These are phyloP conservation scores for Meloidogyne floridensis DNA, from an alignment of 1,140 invertebrate genomes.

Conservation along the genomic window DNA sequence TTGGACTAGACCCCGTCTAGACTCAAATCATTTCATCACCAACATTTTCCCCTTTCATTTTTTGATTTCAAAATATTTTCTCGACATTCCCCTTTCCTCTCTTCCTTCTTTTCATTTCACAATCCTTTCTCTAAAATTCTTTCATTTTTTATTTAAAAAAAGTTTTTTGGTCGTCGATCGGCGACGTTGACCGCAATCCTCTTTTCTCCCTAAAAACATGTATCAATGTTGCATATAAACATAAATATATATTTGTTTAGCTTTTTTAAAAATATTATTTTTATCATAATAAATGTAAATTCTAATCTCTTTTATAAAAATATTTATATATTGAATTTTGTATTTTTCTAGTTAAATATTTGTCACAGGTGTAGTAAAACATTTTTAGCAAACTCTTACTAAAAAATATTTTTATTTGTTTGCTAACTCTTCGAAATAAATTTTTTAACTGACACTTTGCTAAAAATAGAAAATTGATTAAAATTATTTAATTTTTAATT, in stretches of 20 bases:
- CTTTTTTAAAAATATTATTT: not conserved
- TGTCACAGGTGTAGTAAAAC: too few relatives aligned
- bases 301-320: not conserved
- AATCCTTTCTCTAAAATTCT: not conserved
- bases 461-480: too few relatives aligned
- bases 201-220: not conserved
- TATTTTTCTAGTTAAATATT: not conserved
- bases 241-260: not conserved
- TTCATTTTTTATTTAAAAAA: not conserved
- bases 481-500: too few relatives aligned
- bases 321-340: not conserved
- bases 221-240: not conserved
- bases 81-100: not conserved
- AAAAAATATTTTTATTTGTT: too few relatives aligned
- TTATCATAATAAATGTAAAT: constrained; percentile 1
- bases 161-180: not conserved
- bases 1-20: too few relatives aligned
- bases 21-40: not conserved
- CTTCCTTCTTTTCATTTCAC: not conserved
- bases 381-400: too few relatives aligned
- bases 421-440: too few relatives aligned
- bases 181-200: not conserved
- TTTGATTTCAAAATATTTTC: not conserved
- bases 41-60: not conserved
- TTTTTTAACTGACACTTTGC: too few relatives aligned